Percentiles rank a stretch among this genome's conserved stretches.
These are phyloP conservation scores for Dascyllus trimaculatus DNA, from an alignment of 2,113 vertebrate species.

Conservation along the genomic window DNA sequence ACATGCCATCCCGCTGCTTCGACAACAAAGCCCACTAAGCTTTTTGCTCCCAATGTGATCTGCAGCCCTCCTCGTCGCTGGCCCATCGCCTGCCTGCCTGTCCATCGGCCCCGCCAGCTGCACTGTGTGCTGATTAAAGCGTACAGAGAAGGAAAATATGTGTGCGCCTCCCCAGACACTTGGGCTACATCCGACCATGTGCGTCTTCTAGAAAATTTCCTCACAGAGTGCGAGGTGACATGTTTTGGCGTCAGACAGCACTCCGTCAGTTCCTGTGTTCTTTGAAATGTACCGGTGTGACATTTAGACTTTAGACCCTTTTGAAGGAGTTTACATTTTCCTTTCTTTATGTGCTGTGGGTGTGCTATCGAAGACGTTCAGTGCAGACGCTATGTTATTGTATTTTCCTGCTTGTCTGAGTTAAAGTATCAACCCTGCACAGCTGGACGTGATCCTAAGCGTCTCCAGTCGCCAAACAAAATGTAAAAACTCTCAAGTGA, in stretches of 20 bases:
- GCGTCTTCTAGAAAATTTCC: background rate
- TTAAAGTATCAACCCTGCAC: no score
- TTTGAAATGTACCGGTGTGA: slow-evolving; percentile 12
- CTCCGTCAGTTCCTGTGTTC: slow-evolving; percentile 60
- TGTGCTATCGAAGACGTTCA: background rate
- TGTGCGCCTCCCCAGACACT: background rate
- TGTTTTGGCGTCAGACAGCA: slow-evolving; percentile 18
- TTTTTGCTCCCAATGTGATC: slow-evolving; percentile 49
- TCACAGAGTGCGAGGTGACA: slow-evolving; percentile 8
- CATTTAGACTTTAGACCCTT: slow-evolving; percentile 10
- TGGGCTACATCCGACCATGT: background rate
- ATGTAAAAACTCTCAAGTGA: no score
- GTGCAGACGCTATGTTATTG: no score
- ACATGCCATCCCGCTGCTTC: slow-evolving; percentile 36
- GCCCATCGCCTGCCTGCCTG: slow-evolving; percentile 16
- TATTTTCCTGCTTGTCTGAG: no score
- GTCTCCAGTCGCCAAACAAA: no score
- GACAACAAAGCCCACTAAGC: slow-evolving; percentile 68
- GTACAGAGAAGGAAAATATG: slow-evolving; percentile 8
- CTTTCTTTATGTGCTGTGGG: background rate
- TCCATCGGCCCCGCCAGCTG: slow-evolving; percentile 48
- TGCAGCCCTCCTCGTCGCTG: slow-evolving; percentile 23
- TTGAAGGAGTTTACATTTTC: background rate
- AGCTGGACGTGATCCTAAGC: no score
- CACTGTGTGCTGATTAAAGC: slow-evolving; percentile 23